phyloP scores from a whole-genome alignment of 2,888 invertebrate genomes.

The Morpho deidamia region DNA sequence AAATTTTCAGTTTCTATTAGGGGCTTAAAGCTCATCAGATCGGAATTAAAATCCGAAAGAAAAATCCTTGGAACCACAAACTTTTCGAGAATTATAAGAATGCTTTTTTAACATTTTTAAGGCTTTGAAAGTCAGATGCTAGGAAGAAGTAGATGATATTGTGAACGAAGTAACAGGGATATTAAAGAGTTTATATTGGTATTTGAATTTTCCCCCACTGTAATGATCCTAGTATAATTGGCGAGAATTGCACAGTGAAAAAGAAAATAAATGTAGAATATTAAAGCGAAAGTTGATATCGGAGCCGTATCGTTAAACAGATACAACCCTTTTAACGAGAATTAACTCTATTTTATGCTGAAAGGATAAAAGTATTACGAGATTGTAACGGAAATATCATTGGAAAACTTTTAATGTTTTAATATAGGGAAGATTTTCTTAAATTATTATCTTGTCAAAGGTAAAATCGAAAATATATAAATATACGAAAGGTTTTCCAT shows the following conservation, averaged over 20 bases:
- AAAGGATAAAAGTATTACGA: constrained; percentile 18
- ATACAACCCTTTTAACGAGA: constrained; percentile 3
- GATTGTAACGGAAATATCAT: background rate
- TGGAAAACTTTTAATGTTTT: background rate
- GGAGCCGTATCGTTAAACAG: constrained; percentile 6
- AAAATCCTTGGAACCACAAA: no score
- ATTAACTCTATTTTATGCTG: constrained; percentile 9
- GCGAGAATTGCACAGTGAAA: background rate
- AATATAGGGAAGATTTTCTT: background rate
- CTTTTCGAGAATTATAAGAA: no score
- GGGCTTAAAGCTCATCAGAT: no score
- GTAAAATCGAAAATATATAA: no score
- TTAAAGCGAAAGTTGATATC: background rate
- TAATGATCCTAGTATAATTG: constrained; percentile 4
- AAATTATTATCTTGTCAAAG: background rate
- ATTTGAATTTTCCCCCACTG: background rate
- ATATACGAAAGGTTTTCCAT: no score
- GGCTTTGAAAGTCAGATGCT: no score
- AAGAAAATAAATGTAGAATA: background rate
- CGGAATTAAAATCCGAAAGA: no score
- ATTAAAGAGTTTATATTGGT: background rate
- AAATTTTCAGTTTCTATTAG: no score
- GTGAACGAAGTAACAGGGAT: background rate
- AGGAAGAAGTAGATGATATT: background rate
- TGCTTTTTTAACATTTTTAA: no score